Evolutionary conservation across 2,797 vertebrate species (phyloP), one percentile per base, ranked within the genome.

Genomic region (Pseudotriccus pelzelni): DNA sequence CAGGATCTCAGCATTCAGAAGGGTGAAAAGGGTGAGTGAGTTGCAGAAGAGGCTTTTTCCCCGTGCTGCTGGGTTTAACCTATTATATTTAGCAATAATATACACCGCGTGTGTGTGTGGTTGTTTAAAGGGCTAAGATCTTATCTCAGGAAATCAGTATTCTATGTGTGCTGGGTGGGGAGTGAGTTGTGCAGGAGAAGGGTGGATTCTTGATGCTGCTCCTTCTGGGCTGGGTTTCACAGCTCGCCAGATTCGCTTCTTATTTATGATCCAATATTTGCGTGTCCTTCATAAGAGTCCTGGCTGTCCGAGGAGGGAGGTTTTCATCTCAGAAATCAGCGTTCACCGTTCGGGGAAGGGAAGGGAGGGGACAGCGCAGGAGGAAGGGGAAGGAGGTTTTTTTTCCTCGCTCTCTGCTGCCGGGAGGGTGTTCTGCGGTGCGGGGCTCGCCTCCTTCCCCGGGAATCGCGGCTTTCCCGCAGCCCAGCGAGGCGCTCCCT

Each of bases 71-170:
- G 41, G 68, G 64, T 94, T 94, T 93, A 93, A 81, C 89, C 91
- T 96, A 91, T 93, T 96, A 46, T 94, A 78, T 92, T 93, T 91
- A 95, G 92, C 56, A 96, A 89, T 83, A 88, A 89, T 72, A 66
- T 89, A 91, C 89, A 91, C 84, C 79, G 52, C 66, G 37, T 78
- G 84, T 78, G 90, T 68, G 76, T 84, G 41, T 55, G 89, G 95
- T 87, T 96, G 88, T 94, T 95, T 95, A 91, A 91, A 96, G 92
- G 91, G 93, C 68, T 77, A 60, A 94, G 90, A 93, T 95, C 84
- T 96, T 96, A 97, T 94, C 94, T 94, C 93, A 96, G 96, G 96
- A 97, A 96, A 97, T 97, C 84, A 78, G 94, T 96, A 97, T 97
- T 96, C 96, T 94, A 12, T 91, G 84, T 91, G 90, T 77, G 89